A percentile compares a stretch with the other conserved stretches of the same genome.
phyloP scores from a whole-genome alignment of 2,888 invertebrate genomes.

The Troides oblongomaculatus region DNA sequence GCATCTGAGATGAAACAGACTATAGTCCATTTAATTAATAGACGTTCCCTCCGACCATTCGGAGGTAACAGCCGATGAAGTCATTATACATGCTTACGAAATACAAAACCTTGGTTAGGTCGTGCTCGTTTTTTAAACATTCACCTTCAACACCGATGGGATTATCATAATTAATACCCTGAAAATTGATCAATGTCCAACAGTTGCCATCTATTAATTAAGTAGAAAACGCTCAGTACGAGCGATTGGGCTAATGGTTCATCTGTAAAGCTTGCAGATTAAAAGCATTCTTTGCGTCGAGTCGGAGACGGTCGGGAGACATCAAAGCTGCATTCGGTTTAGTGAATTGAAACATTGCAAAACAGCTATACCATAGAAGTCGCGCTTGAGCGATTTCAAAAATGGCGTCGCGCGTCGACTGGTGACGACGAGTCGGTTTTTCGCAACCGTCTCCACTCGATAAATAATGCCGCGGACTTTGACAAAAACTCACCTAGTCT shows the following conservation, averaged over 20 bases:
- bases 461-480: slow-evolving; percentile 79
- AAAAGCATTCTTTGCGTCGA: slow-evolving; percentile 30
- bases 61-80: slow-evolving; percentile 53
- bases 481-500: slow-evolving; percentile 80
- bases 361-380: slow-evolving; percentile 65
- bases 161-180: slow-evolving; percentile 12
- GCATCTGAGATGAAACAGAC: slow-evolving; percentile 50
- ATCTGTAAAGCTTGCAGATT: slow-evolving; percentile 3
- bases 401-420: slow-evolving; percentile 68
- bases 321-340: slow-evolving; percentile 54
- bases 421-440: slow-evolving; percentile 75
- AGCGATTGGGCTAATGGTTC: slow-evolving; percentile 7
- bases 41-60: slow-evolving; percentile 48
- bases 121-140: slow-evolving; percentile 35
- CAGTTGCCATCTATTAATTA: neutral
- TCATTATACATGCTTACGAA: slow-evolving; percentile 63
- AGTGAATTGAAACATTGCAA: slow-evolving; percentile 77
- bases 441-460: slow-evolving; percentile 79
- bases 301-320: slow-evolving; percentile 66
- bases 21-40: slow-evolving; percentile 64
- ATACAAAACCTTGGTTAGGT: slow-evolving; percentile 45
- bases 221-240: slow-evolving; percentile 9
- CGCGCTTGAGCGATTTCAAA: slow-evolving; percentile 70
- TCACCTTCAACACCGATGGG: slow-evolving; percentile 38
- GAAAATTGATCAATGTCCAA: slow-evolving; percentile 13